Conservation (phyloP, 2,113 vertebrate species). For the Rousettus leschenaultii region DNA sequence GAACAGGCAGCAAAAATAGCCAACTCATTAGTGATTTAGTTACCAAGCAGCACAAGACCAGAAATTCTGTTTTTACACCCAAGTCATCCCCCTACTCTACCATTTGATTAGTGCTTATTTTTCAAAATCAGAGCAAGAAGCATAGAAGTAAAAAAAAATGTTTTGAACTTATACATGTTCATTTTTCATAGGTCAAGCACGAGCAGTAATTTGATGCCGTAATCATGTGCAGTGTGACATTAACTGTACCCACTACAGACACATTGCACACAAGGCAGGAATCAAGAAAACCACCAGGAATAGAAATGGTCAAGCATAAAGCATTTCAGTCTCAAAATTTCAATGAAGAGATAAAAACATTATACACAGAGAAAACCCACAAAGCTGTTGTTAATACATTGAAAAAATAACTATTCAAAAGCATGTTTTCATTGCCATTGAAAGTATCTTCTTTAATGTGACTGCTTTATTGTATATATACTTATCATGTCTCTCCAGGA, state of each 20-base stretch:
- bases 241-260: background rate
- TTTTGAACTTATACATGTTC: background rate
- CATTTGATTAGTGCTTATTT: background rate
- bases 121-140: conserved; percentile 14
- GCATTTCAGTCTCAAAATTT: conserved; percentile 61
- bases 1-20: background rate
- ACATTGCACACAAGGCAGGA: background rate
- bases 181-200: background rate
- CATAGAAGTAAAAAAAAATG: background rate
- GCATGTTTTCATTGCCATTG: background rate
- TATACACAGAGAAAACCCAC: background rate
- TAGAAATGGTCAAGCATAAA: background rate
- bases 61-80: background rate
- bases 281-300: background rate
- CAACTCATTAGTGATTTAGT: background rate
- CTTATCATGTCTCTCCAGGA: conserved; percentile 57
- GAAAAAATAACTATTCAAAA: background rate
- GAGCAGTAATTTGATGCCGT: background rate
- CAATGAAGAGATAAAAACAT: background rate
- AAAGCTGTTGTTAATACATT: background rate
- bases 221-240: background rate
- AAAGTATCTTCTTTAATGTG: background rate
- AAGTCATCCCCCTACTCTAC: rapidly evolving
- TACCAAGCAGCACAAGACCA: background rate
- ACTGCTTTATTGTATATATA: background rate